These are phyloP conservation scores for Melanotaenia boesemani DNA, from an alignment of 2,797 vertebrate genomes.

Conservation along the genomic window DNA sequence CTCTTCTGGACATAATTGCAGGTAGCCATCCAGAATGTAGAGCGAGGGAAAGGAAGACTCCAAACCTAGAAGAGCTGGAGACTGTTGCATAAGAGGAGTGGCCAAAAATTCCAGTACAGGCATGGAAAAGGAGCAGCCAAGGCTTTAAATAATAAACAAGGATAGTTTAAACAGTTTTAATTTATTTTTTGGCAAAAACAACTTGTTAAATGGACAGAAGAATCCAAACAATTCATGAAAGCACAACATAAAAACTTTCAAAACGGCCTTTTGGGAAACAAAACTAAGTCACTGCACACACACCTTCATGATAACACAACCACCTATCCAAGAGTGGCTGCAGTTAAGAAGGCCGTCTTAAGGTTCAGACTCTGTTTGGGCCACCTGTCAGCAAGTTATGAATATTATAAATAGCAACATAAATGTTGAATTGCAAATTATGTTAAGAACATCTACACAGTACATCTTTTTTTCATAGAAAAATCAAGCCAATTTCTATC, in stretches of 20 bases:
- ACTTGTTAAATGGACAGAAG: not conserved
- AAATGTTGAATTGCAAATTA: conserved; percentile 53
- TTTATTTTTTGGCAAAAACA: not conserved
- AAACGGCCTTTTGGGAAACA: not conserved
- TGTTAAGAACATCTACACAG: conserved; percentile 63
- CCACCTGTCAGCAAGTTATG: conserved; percentile 37
- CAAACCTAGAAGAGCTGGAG: no score
- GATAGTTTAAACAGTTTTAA: not conserved
- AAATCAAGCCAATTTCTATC: conserved; percentile 26
- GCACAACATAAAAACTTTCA: not conserved
- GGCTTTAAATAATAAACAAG: not conserved
- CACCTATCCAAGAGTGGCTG: conserved; percentile 13
- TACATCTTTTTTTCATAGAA: conserved; percentile 41
- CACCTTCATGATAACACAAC: conserved; percentile 55
- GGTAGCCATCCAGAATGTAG: no score
- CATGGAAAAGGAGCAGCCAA: not conserved
- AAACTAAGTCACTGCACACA: not conserved
- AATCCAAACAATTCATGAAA: not conserved
- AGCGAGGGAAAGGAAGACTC: no score
- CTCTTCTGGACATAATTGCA: no score
- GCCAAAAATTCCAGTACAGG: not conserved
- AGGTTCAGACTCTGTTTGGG: conserved; percentile 3
- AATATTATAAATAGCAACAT: conserved; percentile 68
- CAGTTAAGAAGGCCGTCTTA: not conserved
- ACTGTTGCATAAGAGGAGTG: no score